Base-by-base conservation (phyloP, 2,888 invertebrate species). In the Rhingia rostrata region DNA sequence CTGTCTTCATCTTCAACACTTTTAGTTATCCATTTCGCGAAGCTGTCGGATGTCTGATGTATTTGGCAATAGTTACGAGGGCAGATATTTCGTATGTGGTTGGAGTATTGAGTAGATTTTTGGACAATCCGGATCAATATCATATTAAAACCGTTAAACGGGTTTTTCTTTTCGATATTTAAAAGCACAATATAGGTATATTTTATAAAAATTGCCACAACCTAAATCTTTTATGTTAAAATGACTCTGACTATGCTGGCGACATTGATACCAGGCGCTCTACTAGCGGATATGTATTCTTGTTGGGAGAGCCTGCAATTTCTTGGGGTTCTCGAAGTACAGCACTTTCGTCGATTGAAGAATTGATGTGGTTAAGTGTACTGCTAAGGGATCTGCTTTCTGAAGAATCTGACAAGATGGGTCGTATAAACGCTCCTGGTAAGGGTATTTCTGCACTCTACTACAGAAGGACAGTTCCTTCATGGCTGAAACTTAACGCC, bases 391-490 rank as follows among this genome's bases (percentile, higher is more conserved):
- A n/a, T n/a, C n/a, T n/a, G n/a, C n/a, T n/a, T n/a, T n/a, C n/a
- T n/a, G n/a, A n/a, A n/a, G n/a, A n/a, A n/a, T n/a, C n/a, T n/a
- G n/a, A n/a, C n/a, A n/a, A n/a, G n/a, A n/a, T n/a, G n/a, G n/a
- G n/a, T n/a, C n/a, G n/a, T n/a, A n/a, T n/a, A n/a, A n/a, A n/a
- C n/a, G n/a, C n/a, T n/a, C n/a, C n/a, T n/a, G n/a, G 99, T 91
- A 99, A 99, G 96, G 99, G 99, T 96, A 99, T 99, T 92, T 98
- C 99, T 89, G 99, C 99, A 87, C 93, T 99, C 88, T 99, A 99
- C 56, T 99, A 99, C 93, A 96, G 99, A 90, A 95, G 99, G 90
- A 97, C 97, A 92, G 98, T 99, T 78, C 99, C 99, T 86, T 98
- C 98, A 87, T 99, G 99, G 99, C 93, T 99, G 89, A 99, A 99